These are phyloP conservation scores for Phortica variegata DNA, from an alignment of 1,140 invertebrate genomes.

Conservation along the genomic window DNA sequence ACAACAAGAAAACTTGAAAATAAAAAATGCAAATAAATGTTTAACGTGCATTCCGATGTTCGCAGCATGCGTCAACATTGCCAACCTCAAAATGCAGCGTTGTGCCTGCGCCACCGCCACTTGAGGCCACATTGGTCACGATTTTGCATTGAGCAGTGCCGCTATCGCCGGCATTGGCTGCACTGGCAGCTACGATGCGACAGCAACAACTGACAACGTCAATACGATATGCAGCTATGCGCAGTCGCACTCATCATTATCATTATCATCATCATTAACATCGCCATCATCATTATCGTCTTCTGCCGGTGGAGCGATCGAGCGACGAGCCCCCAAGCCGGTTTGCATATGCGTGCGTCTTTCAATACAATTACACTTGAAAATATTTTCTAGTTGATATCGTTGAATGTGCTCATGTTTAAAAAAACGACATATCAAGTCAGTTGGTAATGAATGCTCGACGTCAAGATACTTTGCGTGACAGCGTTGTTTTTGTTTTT, in stretches of 20 bases:
- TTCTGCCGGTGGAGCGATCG: not conserved
- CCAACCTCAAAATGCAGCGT: not conserved
- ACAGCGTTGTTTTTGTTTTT: too few relatives aligned
- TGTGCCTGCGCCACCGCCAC: slow-evolving; percentile 21
- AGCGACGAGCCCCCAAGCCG: slow-evolving; percentile 48
- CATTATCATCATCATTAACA: too few relatives aligned
- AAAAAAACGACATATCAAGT: too few relatives aligned
- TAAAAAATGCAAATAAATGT: slow-evolving; percentile 55
- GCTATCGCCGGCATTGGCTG: too few relatives aligned
- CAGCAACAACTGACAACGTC: too few relatives aligned
- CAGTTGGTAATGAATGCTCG: too few relatives aligned
- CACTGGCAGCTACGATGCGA: too few relatives aligned
- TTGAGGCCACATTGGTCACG: slow-evolving; percentile 52
- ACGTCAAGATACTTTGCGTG: too few relatives aligned
- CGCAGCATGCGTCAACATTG: slow-evolving; percentile 3
- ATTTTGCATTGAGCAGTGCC: slow-evolving; percentile 26
- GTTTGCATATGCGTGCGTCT: slow-evolving; percentile 16
- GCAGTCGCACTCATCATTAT: slow-evolving; percentile 30
- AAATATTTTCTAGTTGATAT: slow-evolving; percentile 18
- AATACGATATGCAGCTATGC: slow-evolving; percentile 7
- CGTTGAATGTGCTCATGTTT: slow-evolving; percentile 16
- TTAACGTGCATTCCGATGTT: slow-evolving; percentile 47
- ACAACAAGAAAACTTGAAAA: slow-evolving; percentile 34
- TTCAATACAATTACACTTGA: slow-evolving; percentile 5
- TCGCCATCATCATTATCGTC: too few relatives aligned